Percentiles rank a stretch among this genome's conserved stretches.
Evolutionary conservation across 1,140 invertebrate genomes (phyloP).

Genomic region (Lysiphlebus fabarum): DNA sequence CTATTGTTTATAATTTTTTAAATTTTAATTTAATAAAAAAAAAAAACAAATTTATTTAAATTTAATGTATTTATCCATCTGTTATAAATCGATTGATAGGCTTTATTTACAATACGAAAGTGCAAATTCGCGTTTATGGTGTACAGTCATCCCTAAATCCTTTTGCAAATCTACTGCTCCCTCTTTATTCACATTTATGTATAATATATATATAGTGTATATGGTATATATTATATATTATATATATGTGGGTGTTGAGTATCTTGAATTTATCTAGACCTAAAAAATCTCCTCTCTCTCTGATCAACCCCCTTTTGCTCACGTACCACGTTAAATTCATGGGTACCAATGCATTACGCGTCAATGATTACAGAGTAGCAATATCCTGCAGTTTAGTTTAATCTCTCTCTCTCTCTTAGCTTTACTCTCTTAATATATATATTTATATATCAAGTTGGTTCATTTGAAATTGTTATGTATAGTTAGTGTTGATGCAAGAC

Average conservation of each 20-base stretch:
- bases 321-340: slow-evolving; percentile 39
- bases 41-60: too few species aligned
- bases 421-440: too few species aligned
- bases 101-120: slow-evolving; percentile 28
- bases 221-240: background rate
- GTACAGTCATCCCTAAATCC: slow-evolving; percentile 20
- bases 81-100: slow-evolving; percentile 19
- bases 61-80: slow-evolving; percentile 9
- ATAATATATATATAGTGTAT: too few species aligned
- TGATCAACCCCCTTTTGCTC: background rate
- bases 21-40: too few species aligned
- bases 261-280: background rate
- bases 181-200: background rate
- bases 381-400: slow-evolving; percentile 52
- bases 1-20: too few species aligned
- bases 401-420: too few species aligned
- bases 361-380: slow-evolving; percentile 55
- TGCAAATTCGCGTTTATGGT: slow-evolving; percentile 29
- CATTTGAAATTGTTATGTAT: too few species aligned
- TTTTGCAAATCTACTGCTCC: slow-evolving; percentile 12
- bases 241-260: slow-evolving; percentile 4
- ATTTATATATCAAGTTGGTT: too few species aligned
- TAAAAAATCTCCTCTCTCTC: slow-evolving; percentile 7
- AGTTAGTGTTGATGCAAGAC: slow-evolving; percentile 4
- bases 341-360: slow-evolving; percentile 54